These are phyloP conservation scores for Petrolisthes cinctipes DNA, from an alignment of 2,888 invertebrate species.

Conservation along the genomic window DNA sequence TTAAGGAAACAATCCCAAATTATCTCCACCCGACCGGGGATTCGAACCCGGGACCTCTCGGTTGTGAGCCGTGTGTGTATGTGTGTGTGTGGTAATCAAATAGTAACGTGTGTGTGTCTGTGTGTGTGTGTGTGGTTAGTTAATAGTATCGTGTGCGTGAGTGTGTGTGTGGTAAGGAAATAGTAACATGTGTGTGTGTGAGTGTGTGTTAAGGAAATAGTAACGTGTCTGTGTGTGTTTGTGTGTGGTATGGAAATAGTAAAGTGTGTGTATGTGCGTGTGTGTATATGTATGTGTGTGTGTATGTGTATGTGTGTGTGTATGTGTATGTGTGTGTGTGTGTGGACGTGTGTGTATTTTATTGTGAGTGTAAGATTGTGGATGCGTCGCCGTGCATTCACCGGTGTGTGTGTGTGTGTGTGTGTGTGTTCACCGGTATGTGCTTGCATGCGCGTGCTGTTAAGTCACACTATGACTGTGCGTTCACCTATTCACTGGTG, in stretches of 20 bases:
- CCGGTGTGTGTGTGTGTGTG: slow-evolving; percentile 22
- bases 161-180: too few relatives aligned
- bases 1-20: too few relatives aligned
- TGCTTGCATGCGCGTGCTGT: too few relatives aligned
- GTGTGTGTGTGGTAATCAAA: not conserved
- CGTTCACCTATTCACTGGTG: not conserved
- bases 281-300: not conserved
- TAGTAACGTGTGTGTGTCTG: not conserved
- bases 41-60: too few relatives aligned
- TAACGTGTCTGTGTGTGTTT: too few relatives aligned
- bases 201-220: not conserved
- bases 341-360: slow-evolving; percentile 2
- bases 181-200: too few relatives aligned
- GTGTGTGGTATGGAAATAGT: too few relatives aligned
- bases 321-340: slow-evolving; percentile 15
- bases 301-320: slow-evolving; percentile 16
- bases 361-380: not conserved
- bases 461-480: not conserved
- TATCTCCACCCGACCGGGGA: too few relatives aligned
- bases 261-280: too few relatives aligned
- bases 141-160: not conserved
- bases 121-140: not conserved
- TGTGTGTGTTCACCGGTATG: not conserved
- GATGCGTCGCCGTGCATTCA: not conserved
- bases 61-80: not conserved